Percentiles rank a stretch among this genome's conserved stretches.
These are phyloP conservation scores for Heliconius nattereri DNA, from an alignment of 1,140 invertebrate species.

Conservation along the genomic window DNA sequence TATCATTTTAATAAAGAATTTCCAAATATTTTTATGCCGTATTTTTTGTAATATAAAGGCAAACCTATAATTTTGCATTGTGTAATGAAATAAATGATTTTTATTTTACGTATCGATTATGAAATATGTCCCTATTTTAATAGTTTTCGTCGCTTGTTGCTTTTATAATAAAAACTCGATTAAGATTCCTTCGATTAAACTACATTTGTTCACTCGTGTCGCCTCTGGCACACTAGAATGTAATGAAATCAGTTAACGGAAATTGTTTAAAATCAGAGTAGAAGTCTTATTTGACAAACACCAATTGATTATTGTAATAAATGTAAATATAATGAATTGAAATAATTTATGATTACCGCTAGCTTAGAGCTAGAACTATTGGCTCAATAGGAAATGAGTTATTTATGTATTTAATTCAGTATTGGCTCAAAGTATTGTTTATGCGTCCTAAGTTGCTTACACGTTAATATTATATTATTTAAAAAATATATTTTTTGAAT, in stretches of 20 bases:
- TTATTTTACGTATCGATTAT: too few relatives aligned
- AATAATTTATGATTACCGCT: slow-evolving; percentile 6
- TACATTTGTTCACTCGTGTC: not conserved
- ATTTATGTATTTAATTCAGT: slow-evolving; percentile 57
- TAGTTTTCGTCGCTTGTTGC: not conserved
- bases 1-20: too few relatives aligned
- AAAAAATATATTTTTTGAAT: not conserved
- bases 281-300: slow-evolving; percentile 19
- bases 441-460: slow-evolving; percentile 50
- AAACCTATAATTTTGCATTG: too few relatives aligned
- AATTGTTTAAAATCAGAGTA: slow-evolving; percentile 10
- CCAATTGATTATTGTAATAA: slow-evolving; percentile 19
- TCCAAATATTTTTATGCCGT: too few relatives aligned
- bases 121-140: too few relatives aligned
- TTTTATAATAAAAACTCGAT: not conserved
- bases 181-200: not conserved
- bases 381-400: slow-evolving; percentile 34
- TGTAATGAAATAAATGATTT: too few relatives aligned
- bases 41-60: too few relatives aligned
- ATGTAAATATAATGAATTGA: slow-evolving; percentile 9
- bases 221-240: not conserved
- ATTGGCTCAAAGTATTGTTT: slow-evolving; percentile 77
- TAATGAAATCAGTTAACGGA: not conserved
- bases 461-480: slow-evolving; percentile 27
- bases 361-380: slow-evolving; percentile 28